Evolutionary conservation across 2,888 invertebrate species (phyloP), one percentile per base, ranked within the genome.

Genomic region (Elysia crispata): DNA sequence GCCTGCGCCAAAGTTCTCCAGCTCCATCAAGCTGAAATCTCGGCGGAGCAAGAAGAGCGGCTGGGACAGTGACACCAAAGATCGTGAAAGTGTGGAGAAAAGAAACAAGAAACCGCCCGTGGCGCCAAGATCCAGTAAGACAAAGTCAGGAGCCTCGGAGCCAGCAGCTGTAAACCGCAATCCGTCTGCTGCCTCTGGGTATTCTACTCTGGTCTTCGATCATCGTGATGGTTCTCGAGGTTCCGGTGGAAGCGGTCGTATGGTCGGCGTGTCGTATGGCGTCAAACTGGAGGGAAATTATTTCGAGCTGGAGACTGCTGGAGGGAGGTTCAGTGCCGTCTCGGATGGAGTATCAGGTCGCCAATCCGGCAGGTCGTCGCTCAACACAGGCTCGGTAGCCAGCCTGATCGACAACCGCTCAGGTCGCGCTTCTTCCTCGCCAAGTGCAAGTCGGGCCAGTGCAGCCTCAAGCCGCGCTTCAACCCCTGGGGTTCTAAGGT

Each of bases 1-100:
- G 50, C 67, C 79, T 0, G 54, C 79, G 20, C 79, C 79, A 6
- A 75, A 67, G 30, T 79, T 79, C 67, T 54, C 54, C 15, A 74
- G 74, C 25, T 57, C 74, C 0, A 25, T 79, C 18, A n/a, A 74
- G 20, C 57, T 67, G 25, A 78, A 78, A 25, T 25, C 64, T 3
- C 18, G 18, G 15, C 25, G 28, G 3, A 66, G 66, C 25, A 66
- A 28, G 25, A 25, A 30, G 30, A 28, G 25, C 18, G 25, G 18
- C 1, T 15, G 33, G 33, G 1, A 13, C 30, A n/a, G 23, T 41
- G 28, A 64, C 13, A 11, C 18, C 18, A n/a, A 78, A 73, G 30
- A 73, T 30, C 54, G 28, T 11, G 64, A 30, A 64, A 30, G 33
- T 11, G 18, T 23, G 31, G 33, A 28, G 49, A 18, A 50, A 64